A percentile compares a stretch with the other conserved stretches of the same genome.
phyloP scores from a whole-genome alignment of 1,140 invertebrate species.

The Achroia grisella region DNA sequence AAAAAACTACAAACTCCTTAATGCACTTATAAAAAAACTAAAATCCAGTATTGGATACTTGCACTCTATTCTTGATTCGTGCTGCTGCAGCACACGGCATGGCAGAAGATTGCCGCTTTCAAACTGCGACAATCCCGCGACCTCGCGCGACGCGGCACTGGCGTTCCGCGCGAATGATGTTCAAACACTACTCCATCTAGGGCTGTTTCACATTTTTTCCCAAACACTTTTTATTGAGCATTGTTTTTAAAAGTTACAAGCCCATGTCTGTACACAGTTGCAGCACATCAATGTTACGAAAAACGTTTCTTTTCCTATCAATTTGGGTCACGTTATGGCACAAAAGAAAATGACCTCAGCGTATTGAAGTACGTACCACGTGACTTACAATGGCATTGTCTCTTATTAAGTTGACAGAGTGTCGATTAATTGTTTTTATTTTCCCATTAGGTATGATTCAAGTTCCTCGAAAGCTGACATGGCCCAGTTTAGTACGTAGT shows the following conservation, averaged over 20 bases:
- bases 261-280: constrained; percentile 21
- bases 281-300: constrained; percentile 33
- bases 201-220: constrained; percentile 45
- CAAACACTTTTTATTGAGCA: constrained; percentile 37
- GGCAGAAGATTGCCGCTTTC: constrained; percentile 22
- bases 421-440: too few relatives aligned
- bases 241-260: constrained; percentile 35
- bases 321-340: constrained; percentile 6
- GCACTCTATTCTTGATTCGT: constrained; percentile 49
- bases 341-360: constrained; percentile 8
- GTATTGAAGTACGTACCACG: neutral
- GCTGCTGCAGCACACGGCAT: constrained; percentile 53
- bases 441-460: too few relatives aligned
- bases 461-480: too few relatives aligned
- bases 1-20: neutral
- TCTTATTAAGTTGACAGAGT: neutral
- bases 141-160: constrained; percentile 20
- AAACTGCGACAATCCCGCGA: constrained; percentile 23
- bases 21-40: neutral
- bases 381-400: neutral
- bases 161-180: constrained; percentile 39
- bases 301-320: constrained; percentile 14
- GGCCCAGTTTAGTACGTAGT: too few relatives aligned
- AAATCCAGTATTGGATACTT: constrained; percentile 35
- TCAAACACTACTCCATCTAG: constrained; percentile 40